Evolutionary conservation across 2,797 vertebrate species (phyloP), one percentile per base, ranked within the genome.

Genomic region (Trachurus trachurus): DNA sequence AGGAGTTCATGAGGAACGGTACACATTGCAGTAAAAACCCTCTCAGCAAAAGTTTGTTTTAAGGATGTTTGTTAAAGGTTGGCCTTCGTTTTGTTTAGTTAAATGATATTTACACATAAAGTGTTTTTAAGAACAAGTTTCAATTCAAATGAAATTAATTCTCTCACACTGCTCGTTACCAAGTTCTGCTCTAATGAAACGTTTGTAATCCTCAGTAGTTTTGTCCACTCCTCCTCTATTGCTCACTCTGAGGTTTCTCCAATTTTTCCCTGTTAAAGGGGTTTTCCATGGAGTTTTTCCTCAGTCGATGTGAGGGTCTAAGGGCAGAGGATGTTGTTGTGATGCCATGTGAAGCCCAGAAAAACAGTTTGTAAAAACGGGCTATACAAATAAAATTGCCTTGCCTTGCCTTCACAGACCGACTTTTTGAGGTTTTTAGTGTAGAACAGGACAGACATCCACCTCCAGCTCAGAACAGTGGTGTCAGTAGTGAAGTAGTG

Each of bases 51-150:
- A 67, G 39, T 66, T 71, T 70, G 44, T 73, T 71, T 69, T 40
- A 29, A 37, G 17, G 17, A 8, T 47, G 39, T 71, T 74, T 81
- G 74, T 50, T 17, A 68, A 57, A 74, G 54, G 45, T 59, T 13
- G 12, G 29, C 3, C 26, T 17, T 0, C 8, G 26, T 31, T 60
- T 65, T 61, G 19, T 57, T 67, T 42, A n/a, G 22, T 44, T 19
- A 50, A n/a, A 47, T 53, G 15, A 39, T 60, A 19, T 6, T 15
- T 2, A 8, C 17, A 11, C 11, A 10, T 15, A 39, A 52, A 21
- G 9, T 26, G 6, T 58, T 21, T 3, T 5, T 60, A n/a, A 68
- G 19, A 37, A 10, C 13, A 76, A 47, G 15, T 21, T 59, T 58
- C 11, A n/a, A 2, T 45, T 57, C 15, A 61, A 21, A 17, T 29